These are phyloP conservation scores for Sipha flava DNA, from an alignment of 1,140 invertebrate species.

Conservation along the genomic window DNA sequence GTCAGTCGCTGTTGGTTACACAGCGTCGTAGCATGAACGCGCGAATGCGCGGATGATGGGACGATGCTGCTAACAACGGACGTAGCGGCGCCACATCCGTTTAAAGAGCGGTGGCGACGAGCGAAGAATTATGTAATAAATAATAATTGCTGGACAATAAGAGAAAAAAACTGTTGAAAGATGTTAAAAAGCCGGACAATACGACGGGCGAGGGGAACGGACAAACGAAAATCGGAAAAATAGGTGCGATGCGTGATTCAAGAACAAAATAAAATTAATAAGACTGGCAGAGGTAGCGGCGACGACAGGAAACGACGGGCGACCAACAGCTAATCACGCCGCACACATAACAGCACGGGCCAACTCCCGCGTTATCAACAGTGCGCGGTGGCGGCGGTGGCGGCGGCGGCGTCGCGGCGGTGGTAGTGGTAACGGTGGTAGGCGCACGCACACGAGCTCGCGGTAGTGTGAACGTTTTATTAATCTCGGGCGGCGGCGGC, in stretches of 20 bases:
- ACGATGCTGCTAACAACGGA: too few relatives aligned
- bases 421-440: background rate
- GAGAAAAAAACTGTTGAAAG: too few relatives aligned
- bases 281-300: background rate
- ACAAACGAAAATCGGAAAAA: background rate
- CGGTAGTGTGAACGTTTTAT: background rate
- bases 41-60: too few relatives aligned
- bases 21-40: too few relatives aligned
- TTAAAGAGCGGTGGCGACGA: too few relatives aligned
- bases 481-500: background rate
- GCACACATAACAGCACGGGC: background rate
- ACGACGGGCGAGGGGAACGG: too few relatives aligned
- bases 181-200: too few relatives aligned
- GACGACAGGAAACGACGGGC: background rate
- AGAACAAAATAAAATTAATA: too few relatives aligned
- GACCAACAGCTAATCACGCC: slow-evolving; percentile 2
- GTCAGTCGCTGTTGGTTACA: background rate
- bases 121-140: too few relatives aligned
- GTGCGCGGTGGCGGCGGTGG: background rate
- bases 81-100: too few relatives aligned
- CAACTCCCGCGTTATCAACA: background rate
- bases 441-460: background rate
- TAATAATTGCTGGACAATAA: too few relatives aligned
- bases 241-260: background rate
- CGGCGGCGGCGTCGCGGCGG: background rate